Conservation (phyloP, 92 coral and sea anemone species). For the Porites divaricata region DNA sequence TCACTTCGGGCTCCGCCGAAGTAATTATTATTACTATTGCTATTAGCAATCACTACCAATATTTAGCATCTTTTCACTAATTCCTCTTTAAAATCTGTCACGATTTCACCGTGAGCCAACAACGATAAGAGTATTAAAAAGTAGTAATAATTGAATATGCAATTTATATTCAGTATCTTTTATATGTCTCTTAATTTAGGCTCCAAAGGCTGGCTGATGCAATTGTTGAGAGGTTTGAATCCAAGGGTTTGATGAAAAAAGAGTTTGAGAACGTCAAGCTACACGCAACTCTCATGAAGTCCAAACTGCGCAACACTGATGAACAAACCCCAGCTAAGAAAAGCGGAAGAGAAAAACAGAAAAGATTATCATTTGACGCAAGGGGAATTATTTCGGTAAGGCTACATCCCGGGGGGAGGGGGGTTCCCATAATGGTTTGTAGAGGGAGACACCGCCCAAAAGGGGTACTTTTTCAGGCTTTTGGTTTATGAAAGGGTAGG, state of each 20-base stretch:
- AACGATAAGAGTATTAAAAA: too few species aligned
- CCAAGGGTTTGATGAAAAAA: constrained; percentile 73
- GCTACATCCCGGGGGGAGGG: background rate
- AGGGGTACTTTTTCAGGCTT: too few species aligned
- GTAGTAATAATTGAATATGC: background rate
- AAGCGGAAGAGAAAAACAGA: constrained; percentile 23
- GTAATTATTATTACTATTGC: too few species aligned
- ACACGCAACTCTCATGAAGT: constrained; percentile 91
- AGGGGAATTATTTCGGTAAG: constrained; percentile 79
- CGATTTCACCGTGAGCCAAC: too few species aligned
- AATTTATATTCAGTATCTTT: background rate
- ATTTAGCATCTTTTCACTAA: too few species aligned
- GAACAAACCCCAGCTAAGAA: constrained; percentile 41
- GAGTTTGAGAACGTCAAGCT: constrained; percentile 82
- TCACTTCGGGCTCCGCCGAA: too few species aligned
- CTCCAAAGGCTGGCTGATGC: constrained; percentile 87
- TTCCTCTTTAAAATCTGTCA: too few species aligned
- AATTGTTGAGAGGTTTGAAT: constrained; percentile 75
- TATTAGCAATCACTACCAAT: too few species aligned
- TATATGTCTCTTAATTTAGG: constrained; percentile 23
- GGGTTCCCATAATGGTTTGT: too few species aligned
- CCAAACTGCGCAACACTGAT: constrained; percentile 65
- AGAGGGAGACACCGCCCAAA: too few species aligned
- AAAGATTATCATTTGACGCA: constrained; percentile 88
- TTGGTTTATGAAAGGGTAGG: too few species aligned